Evolutionary conservation across 2,888 invertebrate species (phyloP), one percentile per base, ranked within the genome.

Genomic region (Listrodromus nycthemerus): DNA sequence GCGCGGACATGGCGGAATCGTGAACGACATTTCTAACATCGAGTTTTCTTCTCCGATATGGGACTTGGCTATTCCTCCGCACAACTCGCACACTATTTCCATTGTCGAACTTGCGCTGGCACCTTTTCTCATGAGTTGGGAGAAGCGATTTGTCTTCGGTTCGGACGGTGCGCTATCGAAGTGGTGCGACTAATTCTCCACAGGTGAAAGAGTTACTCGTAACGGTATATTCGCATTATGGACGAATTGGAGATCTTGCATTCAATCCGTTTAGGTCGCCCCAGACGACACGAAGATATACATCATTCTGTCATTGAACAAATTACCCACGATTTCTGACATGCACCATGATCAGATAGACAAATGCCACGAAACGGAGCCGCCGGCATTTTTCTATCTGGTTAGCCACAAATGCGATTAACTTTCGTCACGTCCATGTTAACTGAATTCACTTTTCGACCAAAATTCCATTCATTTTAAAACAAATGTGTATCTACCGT

Each of bases 1-100:
- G 89, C 83, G 84, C 80, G 1, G 87, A 87, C 37, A 83, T 87
- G 58, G 71, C 84, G n/a, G 87, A 85, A 50, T 85, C 87, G 75
- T 87, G 84, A 88, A 86, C 50, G 52, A 52, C 61, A 24, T 16
- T 76, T 37, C 24, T 48, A 33, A 48, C 16, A 50, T 61, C 61
- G n/a, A 61, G 27, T 61, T 30, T n/a, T 30, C 41, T 19, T 33
- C 13, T n/a, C 21, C 52, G 41, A 63, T 16, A 66, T 30, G 65
- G 52, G 16, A 45, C 48, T 69, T 48, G 30, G 50, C 21, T 21
- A 58, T 55, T 67, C n/a, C 50, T 61, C 27, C 61, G 27, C 61
- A n/a, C 24, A 58, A 24, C 27, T 13, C 21, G 3, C 58, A 24
- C 27, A 58, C 13, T 16, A 13, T 58, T 24, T 27, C 16, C 8